phyloP scores from a whole-genome alignment of 2,113 vertebrate genomes.

The Syngnathoides biaculeatus region DNA sequence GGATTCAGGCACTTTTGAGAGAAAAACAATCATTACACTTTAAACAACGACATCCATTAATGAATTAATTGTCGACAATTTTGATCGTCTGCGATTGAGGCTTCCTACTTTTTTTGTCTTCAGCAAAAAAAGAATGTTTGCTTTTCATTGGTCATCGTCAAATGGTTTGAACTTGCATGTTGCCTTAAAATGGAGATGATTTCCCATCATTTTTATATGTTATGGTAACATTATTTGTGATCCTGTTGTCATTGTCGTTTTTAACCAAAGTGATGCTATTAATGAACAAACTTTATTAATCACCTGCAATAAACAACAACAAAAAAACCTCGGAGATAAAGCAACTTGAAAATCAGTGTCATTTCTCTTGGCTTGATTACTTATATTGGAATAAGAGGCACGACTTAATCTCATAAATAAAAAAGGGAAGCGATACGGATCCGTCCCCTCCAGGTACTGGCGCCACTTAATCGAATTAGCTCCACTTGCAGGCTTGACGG shows the following conservation, averaged over 20 bases:
- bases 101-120: too few relatives aligned
- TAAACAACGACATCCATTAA: too few relatives aligned
- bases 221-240: neutral
- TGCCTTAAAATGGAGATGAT: too few relatives aligned
- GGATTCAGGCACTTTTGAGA: too few relatives aligned
- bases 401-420: slow-evolving; percentile 75
- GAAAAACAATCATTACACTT: too few relatives aligned
- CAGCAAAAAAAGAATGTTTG: too few relatives aligned
- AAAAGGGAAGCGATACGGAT: slow-evolving; percentile 70
- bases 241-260: neutral
- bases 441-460: slow-evolving; percentile 75
- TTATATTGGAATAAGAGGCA: slow-evolving; percentile 75
- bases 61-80: too few relatives aligned
- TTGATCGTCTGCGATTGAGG: too few relatives aligned
- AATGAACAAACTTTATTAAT: slow-evolving; percentile 51
- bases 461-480: slow-evolving; percentile 77
- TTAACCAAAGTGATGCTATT: neutral
- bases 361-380: slow-evolving; percentile 69
- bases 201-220: too few relatives aligned
- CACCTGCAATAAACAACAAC: slow-evolving; percentile 57
- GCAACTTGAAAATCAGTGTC: slow-evolving; percentile 64
- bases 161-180: too few relatives aligned
- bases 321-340: slow-evolving; percentile 54
- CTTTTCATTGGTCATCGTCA: too few relatives aligned
- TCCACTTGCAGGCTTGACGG: slow-evolving; percentile 69